Conservation (phyloP, 1,140 invertebrate genomes). For the Bombus pascuorum region DNA sequence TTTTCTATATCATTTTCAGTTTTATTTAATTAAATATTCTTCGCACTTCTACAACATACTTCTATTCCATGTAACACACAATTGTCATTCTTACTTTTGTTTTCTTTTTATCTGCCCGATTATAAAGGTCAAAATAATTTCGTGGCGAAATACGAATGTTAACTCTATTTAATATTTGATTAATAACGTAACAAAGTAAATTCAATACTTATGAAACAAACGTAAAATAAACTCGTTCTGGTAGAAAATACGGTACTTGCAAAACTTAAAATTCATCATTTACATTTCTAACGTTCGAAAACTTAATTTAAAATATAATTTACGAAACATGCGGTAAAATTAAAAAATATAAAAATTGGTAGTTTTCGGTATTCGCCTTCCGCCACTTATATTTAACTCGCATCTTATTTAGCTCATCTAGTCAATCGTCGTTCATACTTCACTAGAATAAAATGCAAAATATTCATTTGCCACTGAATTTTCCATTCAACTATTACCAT, state of each 20-base stretch:
- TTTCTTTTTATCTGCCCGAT: slow-evolving; percentile 50
- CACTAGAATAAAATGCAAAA: slow-evolving; percentile 73
- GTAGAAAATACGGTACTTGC: neutral
- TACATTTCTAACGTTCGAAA: neutral
- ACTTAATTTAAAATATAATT: neutral
- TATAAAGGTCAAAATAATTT: slow-evolving; percentile 61
- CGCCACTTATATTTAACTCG: slow-evolving; percentile 57
- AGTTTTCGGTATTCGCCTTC: slow-evolving; percentile 40
- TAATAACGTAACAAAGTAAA: neutral
- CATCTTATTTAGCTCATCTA: slow-evolving; percentile 25
- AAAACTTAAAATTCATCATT: neutral
- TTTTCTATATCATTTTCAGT: slow-evolving; percentile 75
- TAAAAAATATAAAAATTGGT: neutral
- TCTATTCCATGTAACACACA: slow-evolving; percentile 75
- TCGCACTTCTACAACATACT: slow-evolving; percentile 80
- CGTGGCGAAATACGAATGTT: slow-evolving; percentile 68
- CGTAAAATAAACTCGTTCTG: neutral
- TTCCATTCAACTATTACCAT: slow-evolving; percentile 67
- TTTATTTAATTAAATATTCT: slow-evolving; percentile 82
- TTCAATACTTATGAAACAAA: neutral
- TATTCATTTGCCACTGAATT: slow-evolving; percentile 63
- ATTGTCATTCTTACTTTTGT: slow-evolving; percentile 71
- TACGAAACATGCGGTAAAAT: neutral
- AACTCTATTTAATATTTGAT: neutral
- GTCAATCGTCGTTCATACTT: slow-evolving; percentile 54